A percentile compares a stretch with the other conserved stretches of the same genome.
phyloP scores from a whole-genome alignment of 2,888 invertebrate genomes.

The Chouioia cunea region DNA sequence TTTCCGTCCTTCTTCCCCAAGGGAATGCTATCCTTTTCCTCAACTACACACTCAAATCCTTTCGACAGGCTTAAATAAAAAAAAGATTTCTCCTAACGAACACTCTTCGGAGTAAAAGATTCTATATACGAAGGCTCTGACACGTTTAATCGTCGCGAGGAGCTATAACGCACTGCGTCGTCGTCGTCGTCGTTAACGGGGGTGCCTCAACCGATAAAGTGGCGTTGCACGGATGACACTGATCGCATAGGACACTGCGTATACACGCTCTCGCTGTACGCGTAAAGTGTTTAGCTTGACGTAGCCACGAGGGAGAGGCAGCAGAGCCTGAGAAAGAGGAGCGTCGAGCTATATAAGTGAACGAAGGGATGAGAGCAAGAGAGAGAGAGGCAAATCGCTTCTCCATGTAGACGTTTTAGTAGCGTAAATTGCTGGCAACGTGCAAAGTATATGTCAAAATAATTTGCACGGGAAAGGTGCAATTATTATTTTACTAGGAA shows the following conservation, averaged over 20 bases:
- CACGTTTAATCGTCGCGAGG: slow-evolving; percentile 51
- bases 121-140: slow-evolving; percentile 46
- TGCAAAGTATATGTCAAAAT: slow-evolving; percentile 32
- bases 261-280: slow-evolving; percentile 58
- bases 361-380: slow-evolving; percentile 19
- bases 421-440: slow-evolving; percentile 29
- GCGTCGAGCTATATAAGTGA: slow-evolving; percentile 1
- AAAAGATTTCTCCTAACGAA: slow-evolving; percentile 25
- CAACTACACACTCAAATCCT: background rate
- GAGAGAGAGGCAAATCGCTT: slow-evolving; percentile 45
- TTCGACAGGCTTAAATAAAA: background rate
- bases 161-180: slow-evolving; percentile 21
- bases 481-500: slow-evolving; percentile 18
- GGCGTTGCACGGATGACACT: slow-evolving; percentile 63
- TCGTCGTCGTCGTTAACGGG: slow-evolving; percentile 59
- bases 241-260: slow-evolving; percentile 64
- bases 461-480: slow-evolving; percentile 8
- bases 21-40: background rate
- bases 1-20: too few species aligned
- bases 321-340: slow-evolving; percentile 13
- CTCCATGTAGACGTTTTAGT: slow-evolving; percentile 9
- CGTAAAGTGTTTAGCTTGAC: slow-evolving; percentile 67
- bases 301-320: slow-evolving; percentile 35
- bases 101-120: slow-evolving; percentile 42
- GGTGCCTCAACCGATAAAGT: slow-evolving; percentile 67